Percentiles rank a stretch among this genome's conserved stretches.
phyloP scores from a whole-genome alignment of 92 coral and sea anemone species.

The Ricordea florida region DNA sequence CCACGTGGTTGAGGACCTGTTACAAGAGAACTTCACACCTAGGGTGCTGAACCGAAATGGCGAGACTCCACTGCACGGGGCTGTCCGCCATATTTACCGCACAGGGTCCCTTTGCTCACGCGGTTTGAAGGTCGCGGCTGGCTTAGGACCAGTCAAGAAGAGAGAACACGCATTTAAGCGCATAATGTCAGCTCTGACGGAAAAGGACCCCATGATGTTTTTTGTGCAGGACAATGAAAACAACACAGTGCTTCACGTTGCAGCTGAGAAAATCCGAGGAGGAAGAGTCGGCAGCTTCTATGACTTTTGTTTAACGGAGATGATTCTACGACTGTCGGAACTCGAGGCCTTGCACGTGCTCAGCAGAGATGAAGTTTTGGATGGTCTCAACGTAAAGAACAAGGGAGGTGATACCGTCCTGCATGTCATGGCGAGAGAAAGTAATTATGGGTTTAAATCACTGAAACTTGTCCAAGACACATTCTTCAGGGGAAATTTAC shows the following conservation, averaged over 20 bases:
- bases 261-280: slow-evolving; percentile 23
- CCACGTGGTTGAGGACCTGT: slow-evolving; percentile 1
- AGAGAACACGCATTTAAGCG: slow-evolving; percentile 34
- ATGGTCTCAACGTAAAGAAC: not conserved
- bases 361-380: slow-evolving; percentile 1
- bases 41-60: not conserved
- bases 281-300: slow-evolving; percentile 6
- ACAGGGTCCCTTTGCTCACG: not conserved
- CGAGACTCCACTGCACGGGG: slow-evolving; percentile 35
- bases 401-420: slow-evolving; percentile 29
- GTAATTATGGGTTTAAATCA: slow-evolving; percentile 22
- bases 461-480: slow-evolving; percentile 7
- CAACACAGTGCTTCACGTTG: slow-evolving; percentile 47
- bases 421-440: slow-evolving; percentile 39
- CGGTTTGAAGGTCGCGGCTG: slow-evolving; percentile 24
- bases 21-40: slow-evolving; percentile 11
- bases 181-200: slow-evolving; percentile 20
- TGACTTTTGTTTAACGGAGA: slow-evolving; percentile 5
- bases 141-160: slow-evolving; percentile 25
- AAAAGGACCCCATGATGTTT: slow-evolving; percentile 21
- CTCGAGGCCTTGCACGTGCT: not conserved
- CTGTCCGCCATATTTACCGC: slow-evolving; percentile 10
- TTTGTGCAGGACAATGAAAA: slow-evolving; percentile 36
- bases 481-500: not conserved
- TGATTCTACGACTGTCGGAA: not conserved